Base-by-base conservation (phyloP, 2,888 invertebrate species). In the Conchocele bisecta region DNA sequence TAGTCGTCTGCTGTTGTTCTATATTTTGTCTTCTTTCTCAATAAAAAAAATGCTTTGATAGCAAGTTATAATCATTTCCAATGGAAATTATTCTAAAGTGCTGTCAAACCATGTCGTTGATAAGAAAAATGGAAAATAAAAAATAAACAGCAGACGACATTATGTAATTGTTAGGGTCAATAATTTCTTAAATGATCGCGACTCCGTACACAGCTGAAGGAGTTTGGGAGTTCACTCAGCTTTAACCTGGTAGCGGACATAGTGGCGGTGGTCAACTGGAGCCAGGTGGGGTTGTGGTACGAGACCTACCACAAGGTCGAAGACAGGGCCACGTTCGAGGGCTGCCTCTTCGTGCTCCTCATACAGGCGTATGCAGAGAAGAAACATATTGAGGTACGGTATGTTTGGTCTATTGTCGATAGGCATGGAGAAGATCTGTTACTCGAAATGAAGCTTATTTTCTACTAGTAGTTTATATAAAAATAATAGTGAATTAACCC, bases 341-440 rank as follows among this genome's bases (percentile, higher is more conserved):
- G 94, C 3, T 93, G 93, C 70, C 92, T 95, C 0, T 92, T 95
- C 29, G 93, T 93, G 83, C 92, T 95, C n/a, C 92, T 95, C 53
- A 93, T 95, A 0, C 95, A 95, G 91, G 91, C 95, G 37, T 93
- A 94, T 0, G 94, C 94, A 81, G 95, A 95, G 84, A 94, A 95
- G 0, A 94, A 94, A 85, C 93, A 95, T 28, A 92, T 94, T 81
- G 93, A 95, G 85, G 87, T 87, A 53, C 37, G 70, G 41, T 15
- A 35, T 33, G 13, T 29, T 29, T 51, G 7, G 17, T 51, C 9
- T 57, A 22, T 57, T 6, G 6, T 58, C 20, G 39, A n/a, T 5
- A 39, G n/a, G 20, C 39, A 39, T 3, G 2, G 39, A 39, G n/a
- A 39, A 2, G 3, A 39, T 39, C 20, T 2, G 5, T 17, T 13